phyloP scores from a whole-genome alignment of 2,888 invertebrate species.

The Sycophila texana region DNA sequence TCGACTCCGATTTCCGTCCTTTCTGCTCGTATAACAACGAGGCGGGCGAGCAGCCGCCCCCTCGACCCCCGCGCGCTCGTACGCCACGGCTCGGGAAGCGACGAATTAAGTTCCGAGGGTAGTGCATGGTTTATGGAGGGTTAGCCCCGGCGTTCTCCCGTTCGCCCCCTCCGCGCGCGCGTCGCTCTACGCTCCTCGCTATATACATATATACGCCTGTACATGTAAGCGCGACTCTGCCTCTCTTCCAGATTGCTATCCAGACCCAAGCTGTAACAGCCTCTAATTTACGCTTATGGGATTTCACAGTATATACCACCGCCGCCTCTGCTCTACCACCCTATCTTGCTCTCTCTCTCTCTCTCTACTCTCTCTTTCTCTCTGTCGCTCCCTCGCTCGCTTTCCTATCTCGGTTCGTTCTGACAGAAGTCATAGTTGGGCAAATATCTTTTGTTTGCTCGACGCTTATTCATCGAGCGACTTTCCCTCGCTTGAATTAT shows the following conservation, averaged over 20 bases:
- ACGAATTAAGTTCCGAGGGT: conserved; percentile 71
- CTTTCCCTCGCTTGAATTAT: not conserved
- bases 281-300: conserved; percentile 55
- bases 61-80: not conserved
- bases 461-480: conserved; percentile 36
- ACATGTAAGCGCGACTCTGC: not conserved
- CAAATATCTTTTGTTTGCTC: conserved; percentile 41
- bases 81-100: conserved; percentile 55
- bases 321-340: conserved; percentile 29
- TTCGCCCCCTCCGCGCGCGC: not conserved
- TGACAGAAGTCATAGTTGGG: conserved; percentile 16
- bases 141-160: not conserved
- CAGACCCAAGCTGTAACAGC: conserved; percentile 63
- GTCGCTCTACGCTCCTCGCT: not conserved
- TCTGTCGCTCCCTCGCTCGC: not conserved
- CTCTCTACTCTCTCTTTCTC: conserved; percentile 18
- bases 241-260: conserved; percentile 69
- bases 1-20: conserved; percentile 50
- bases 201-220: not conserved
- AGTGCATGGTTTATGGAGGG: conserved; percentile 67
- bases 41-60: not conserved
- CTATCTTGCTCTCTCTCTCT: conserved; percentile 3
- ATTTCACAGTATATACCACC: conserved; percentile 37
- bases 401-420: not conserved
- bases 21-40: conserved; percentile 19